Conservation (phyloP, 2,797 vertebrate genomes). For the Aplochiton taeniatus region DNA sequence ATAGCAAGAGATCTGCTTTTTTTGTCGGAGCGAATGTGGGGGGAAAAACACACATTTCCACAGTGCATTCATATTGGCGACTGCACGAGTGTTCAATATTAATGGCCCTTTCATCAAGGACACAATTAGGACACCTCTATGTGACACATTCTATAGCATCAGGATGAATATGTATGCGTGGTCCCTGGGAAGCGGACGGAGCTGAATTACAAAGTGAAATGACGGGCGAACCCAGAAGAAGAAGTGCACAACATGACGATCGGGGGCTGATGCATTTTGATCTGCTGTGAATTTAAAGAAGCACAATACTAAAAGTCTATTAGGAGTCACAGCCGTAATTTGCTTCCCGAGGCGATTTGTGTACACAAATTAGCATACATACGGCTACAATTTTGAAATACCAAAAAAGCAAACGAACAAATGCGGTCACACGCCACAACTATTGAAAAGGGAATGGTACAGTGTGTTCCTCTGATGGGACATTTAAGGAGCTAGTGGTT, state of each 20-base stretch:
- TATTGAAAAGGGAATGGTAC: conserved; percentile 30
- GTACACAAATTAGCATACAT: conserved; percentile 68
- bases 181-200: conserved; percentile 67
- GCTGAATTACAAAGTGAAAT: conserved; percentile 74
- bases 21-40: conserved; percentile 51
- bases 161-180: conserved; percentile 76
- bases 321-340: conserved; percentile 65
- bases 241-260: conserved; percentile 61
- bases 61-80: conserved; percentile 59
- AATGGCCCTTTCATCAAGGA: conserved; percentile 85
- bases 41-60: conserved; percentile 58
- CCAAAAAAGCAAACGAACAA: conserved; percentile 12
- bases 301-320: conserved; percentile 57
- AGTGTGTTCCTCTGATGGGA: conserved; percentile 34
- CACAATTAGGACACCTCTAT: conserved; percentile 84
- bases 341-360: conserved; percentile 66
- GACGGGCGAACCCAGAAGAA: conserved; percentile 43
- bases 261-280: conserved; percentile 60
- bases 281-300: conserved; percentile 62
- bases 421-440: conserved; percentile 9
- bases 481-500: too few species aligned
- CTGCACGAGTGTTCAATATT: conserved; percentile 79
- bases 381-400: conserved; percentile 42
- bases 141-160: conserved; percentile 78
- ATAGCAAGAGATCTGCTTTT: conserved; percentile 78